Evolutionary conservation across 2,113 vertebrate species (phyloP), one percentile per base, ranked within the genome.

Genomic region (Crotalus helleri): DNA sequence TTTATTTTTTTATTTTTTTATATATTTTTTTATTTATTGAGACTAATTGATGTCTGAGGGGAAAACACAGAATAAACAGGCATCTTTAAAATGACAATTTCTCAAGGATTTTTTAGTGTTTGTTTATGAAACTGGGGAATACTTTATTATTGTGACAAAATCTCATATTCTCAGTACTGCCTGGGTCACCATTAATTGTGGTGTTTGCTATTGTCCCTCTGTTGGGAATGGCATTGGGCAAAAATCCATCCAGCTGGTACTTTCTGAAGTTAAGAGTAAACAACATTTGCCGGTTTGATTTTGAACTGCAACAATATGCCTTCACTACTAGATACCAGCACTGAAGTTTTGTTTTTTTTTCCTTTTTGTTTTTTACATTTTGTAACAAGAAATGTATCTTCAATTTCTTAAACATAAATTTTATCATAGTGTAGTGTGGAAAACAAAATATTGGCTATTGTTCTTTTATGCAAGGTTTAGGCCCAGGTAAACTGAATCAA

Each of bases 31-130:
- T 94, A 95, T 97, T 96, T 97, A 97, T 97, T 95, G 97, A 97
- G 93, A 91, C 92, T 97, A 97, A 97, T 95, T 97, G 96, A 97
- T 96, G 87, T 95, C 94, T 94, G 12, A 33, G 64, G 21, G 96
- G 94, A 33, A 24, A 51, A 55, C 15, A 95, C 96, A 97, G 96
- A 91, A 96, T 93, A 96, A 97, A 96, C 93, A 96, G 91, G 44
- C 90, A 96, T 59, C 91, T 92, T 97, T 96, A 96, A 90, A 96
- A 61, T 91, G 89, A 55, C 89, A 95, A 90, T 90, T 93, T 96
- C 94, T 86, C 94, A 96, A 94, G 95, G 91, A 94, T 94, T 95
- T 95, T 95, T 81, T 97, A 97, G 87, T 92, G 88, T n/a, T 90
- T 96, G 96, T 97, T 96, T 92, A 94, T 93, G 94, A 94, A 90